Conservation (phyloP, 2,797 vertebrate species). For the Poecile montanus region DNA sequence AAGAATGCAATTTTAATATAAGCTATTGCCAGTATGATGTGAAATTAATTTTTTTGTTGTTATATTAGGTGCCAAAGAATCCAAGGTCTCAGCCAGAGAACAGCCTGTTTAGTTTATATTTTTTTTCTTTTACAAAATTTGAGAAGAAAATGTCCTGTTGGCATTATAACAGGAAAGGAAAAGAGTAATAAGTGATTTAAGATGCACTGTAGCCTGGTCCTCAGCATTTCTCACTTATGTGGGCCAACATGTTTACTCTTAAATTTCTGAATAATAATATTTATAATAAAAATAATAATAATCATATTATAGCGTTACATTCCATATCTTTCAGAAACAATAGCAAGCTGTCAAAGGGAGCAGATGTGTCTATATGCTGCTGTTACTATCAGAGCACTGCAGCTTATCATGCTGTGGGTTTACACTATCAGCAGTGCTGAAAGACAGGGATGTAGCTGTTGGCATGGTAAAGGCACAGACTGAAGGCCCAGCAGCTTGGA, state of each 20-base stretch:
- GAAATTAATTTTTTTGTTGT: constrained; percentile 72
- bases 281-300: not conserved
- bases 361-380: accelerated
- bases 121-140: constrained; percentile 69
- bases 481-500: not conserved
- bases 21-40: constrained; percentile 65
- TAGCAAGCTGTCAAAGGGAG: not conserved
- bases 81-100: constrained; percentile 68
- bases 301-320: not conserved
- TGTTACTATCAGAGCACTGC: not conserved
- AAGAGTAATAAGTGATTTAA: constrained; percentile 46
- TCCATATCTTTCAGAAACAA: not conserved
- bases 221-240: constrained; percentile 31
- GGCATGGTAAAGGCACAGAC: not conserved
- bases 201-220: not conserved
- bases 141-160: constrained; percentile 44
- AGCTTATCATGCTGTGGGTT: not conserved
- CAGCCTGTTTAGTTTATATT: constrained; percentile 65
- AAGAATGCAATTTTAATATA: constrained; percentile 60
- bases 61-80: constrained; percentile 73
- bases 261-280: constrained; percentile 2
- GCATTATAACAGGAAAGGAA: constrained; percentile 43
- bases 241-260: not conserved
- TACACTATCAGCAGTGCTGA: not conserved
- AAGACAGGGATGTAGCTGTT: not conserved